Evolutionary conservation across 2,113 vertebrate genomes (phyloP).

Genomic region (Monopterus albus): DNA sequence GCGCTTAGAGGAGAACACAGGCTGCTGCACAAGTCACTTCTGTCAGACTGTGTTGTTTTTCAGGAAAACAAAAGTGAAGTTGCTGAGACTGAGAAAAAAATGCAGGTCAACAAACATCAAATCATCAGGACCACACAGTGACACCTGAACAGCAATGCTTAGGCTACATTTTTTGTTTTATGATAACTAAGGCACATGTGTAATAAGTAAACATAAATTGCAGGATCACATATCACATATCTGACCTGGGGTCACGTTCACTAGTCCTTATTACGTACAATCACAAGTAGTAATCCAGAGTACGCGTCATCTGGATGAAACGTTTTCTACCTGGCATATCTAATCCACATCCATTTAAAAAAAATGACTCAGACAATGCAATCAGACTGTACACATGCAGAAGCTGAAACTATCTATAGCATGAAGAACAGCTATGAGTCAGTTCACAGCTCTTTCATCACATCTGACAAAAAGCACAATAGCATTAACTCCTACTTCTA

Average conservation of each 20-base stretch:
- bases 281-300: neutral
- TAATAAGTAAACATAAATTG: no score
- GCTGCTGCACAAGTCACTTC: slow-evolving; percentile 14
- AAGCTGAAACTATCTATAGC: slow-evolving; percentile 17
- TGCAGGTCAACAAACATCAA: neutral
- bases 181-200: no score
- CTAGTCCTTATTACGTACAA: neutral
- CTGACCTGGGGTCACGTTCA: neutral
- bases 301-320: neutral
- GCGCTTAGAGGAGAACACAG: slow-evolving; percentile 19
- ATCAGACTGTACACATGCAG: neutral
- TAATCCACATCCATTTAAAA: neutral
- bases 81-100: neutral
- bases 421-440: slow-evolving; percentile 11
- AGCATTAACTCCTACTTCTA: slow-evolving; percentile 28
- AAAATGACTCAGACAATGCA: neutral
- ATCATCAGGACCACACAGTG: no score
- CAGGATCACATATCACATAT: neutral
- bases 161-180: neutral
- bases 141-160: neutral
- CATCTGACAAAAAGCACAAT: slow-evolving; percentile 32
- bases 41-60: slow-evolving; percentile 7
- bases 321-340: neutral
- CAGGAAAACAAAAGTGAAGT: slow-evolving; percentile 20
- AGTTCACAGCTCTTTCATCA: slow-evolving; percentile 31